Evolutionary conservation across 2,888 invertebrate genomes (phyloP), one percentile per base, ranked within the genome.

Genomic region (Aradus depressus): DNA sequence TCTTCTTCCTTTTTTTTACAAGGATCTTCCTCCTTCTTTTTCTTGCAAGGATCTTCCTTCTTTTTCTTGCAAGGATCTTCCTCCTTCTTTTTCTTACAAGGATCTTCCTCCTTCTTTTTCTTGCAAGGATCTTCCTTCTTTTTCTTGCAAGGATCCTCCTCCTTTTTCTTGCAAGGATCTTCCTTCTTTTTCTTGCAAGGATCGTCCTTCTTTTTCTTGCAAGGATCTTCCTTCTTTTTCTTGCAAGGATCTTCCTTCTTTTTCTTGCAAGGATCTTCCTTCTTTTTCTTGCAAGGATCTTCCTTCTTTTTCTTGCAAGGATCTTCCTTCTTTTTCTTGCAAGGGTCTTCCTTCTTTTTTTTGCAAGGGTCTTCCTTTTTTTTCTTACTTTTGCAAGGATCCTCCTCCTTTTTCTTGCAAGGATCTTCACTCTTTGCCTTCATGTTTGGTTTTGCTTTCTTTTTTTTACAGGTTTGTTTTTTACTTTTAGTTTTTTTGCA

Each of bases 31-130:
- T n/a, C n/a, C n/a, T n/a, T n/a, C n/a, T 44, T 34, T 34, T 45
- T 14, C 23, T 45, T 45, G 34, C 45, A 45, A 25, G 34, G 45
- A 37, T 45, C 45, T 16, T 45, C 45, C 10, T 44, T 44, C 3
- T 34, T n/a, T n/a, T n/a, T 44, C 18, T 18, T 43, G 14, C 25
- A 2, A 23, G 4, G 28, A 1, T 43, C 16, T 28, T 43, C n/a
- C 10, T n/a, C n/a, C n/a, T n/a, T n/a, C n/a, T n/a, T 25, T 23
- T 21, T 12, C 4, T 45, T 35, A 35, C 44, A 44, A 22, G 45
- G 23, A 35, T 35, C 35, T 1, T 4, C 34, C n/a, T 34, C 23
- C 22, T 34, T n/a, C n/a, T n/a, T n/a, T n/a, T n/a, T 34, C 21
- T 45, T 45, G 14, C 45, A 45, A 23, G 45, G 35, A 23, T 45